Evolutionary conservation across 2,113 vertebrate species (phyloP), one percentile per base, ranked within the genome.

Genomic region (Numida meleagris): DNA sequence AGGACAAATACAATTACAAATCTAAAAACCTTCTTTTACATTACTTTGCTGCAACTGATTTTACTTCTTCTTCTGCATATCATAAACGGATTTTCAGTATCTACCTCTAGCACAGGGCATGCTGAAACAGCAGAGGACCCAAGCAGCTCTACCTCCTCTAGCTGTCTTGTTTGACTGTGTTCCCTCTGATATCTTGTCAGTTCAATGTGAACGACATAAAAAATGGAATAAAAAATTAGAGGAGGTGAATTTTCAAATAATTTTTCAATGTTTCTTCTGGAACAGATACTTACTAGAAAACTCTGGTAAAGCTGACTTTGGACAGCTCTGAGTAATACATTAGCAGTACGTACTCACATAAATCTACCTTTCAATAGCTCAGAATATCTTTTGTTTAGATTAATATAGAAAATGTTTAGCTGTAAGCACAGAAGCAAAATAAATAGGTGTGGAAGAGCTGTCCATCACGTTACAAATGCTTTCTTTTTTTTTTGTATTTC

Each of bases 31-130:
- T 83, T 65, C 29, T 80, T 65, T 82, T 70, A 58, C 23, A 8
- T 92, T 94, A 85, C 75, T 50, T 74, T 89, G 33, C 82, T 50
- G 57, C 25, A 95, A 92, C 82, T 82, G 68, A 75, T 83, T 95
- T 91, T 86, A 94, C 78, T 80, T 82, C 83, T 92, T 78, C 83
- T 86, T 88, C 67, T 73, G 59, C 43, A 43, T n/a, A 63, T 18
- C 51, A 59, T 77, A 42, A 45, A 82, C 66, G 87, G 53, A 76
- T 82, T 67, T 82, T 74, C 78, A 70, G 40, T 68, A 83, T 90
- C 86, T 50, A 88, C 68, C 31, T 81, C 63, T 82, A 91, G 84
- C 75, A 77, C 0, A 85, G 51, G 46, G 55, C 82, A 80, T 46
- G 83, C 43, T 76, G 85, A 66, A 94, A 92, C 72, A 88, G 81